Evolutionary conservation across 1,140 invertebrate genomes (phyloP).

Genomic region (Habropoda laboriosa): DNA sequence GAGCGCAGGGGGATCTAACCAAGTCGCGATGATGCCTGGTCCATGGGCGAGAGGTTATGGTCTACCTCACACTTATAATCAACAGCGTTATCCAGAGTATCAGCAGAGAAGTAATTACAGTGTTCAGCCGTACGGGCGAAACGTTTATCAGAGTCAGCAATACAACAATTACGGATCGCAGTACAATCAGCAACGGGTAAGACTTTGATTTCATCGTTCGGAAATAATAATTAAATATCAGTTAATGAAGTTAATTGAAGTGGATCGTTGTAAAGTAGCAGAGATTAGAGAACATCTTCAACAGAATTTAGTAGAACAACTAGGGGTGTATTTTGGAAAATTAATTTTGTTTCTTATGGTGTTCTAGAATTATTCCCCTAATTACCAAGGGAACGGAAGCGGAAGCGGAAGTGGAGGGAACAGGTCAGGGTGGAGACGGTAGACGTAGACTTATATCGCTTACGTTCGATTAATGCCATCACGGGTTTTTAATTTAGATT

Average conservation of each 20-base stretch:
- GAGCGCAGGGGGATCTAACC: constrained; percentile 47
- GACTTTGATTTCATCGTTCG: neutral
- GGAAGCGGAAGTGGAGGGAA: constrained; percentile 38
- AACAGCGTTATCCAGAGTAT: constrained; percentile 40
- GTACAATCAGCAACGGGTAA: constrained; percentile 39
- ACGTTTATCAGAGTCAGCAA: constrained; percentile 36
- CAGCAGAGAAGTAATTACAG: constrained; percentile 27
- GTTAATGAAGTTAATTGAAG: neutral
- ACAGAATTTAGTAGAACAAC: neutral
- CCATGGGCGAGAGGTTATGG: constrained; percentile 52
- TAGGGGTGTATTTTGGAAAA: neutral
- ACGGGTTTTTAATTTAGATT: neutral
- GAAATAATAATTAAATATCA: neutral
- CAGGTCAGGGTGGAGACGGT: constrained; percentile 46
- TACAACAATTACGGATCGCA: constrained; percentile 48
- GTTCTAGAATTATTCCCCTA: constrained; percentile 63
- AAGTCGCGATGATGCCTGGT: neutral
- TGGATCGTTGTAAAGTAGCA: no score
- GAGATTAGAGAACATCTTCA: neutral
- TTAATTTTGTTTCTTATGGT: constrained; percentile 24
- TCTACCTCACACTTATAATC: constrained; percentile 25
- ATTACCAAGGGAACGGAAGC: constrained; percentile 55
- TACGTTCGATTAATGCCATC: neutral
- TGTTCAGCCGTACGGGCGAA: constrained; percentile 41
- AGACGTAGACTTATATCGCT: neutral